Base-by-base conservation (phyloP, 53 echinoderm and acorn worm species). In the Paracentrotus lividus region DNA sequence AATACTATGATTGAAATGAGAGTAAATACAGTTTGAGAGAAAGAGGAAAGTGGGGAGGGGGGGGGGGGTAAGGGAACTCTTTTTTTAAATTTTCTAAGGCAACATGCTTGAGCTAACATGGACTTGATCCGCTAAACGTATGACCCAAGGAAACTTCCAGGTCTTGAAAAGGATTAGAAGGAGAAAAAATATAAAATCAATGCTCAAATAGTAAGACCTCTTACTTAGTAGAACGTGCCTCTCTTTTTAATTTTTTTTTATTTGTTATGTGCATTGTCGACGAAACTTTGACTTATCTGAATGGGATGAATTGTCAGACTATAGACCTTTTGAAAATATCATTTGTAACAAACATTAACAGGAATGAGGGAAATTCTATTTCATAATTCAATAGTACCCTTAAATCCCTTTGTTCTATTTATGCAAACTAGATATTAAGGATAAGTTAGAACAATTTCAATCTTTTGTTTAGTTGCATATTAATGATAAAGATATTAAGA, bases 1-100 rank as follows among this genome's bases (percentile, higher is more conserved):
- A 92, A 92, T 92, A 92, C 89, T 89, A 33, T 92, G 92, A 92
- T 92, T 92, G 92, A 92, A 92, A 92, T 78, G 92, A 92, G 92
- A 56, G 81, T 57, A 92, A 92, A 92, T 78, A 92, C 24, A 57
- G 81, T 49, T 52, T 49, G 81, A 78, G 65, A 61, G 64, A 60
- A 64, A 65, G 89, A 89, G 57, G 64, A 64, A 55, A 89, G 60
- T 44, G 43, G 60, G 60, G 24, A 33, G 43, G 12, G 27, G 64
- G 7, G 18, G 27, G 88, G 40, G 65, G 57, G 58, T 23, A 60
- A 60, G 49, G 86, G 47, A 85, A 42, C 14, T n/a, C 20, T 57
- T 57, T 85, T 84, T 52, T 91, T 91, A 75, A 45, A 91, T 53
- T 90, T 92, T 92, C 92, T 42, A 44, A 53, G 36, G 67, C 77